phyloP scores from a whole-genome alignment of 2,113 vertebrate species.

The Bos taurus region DNA sequence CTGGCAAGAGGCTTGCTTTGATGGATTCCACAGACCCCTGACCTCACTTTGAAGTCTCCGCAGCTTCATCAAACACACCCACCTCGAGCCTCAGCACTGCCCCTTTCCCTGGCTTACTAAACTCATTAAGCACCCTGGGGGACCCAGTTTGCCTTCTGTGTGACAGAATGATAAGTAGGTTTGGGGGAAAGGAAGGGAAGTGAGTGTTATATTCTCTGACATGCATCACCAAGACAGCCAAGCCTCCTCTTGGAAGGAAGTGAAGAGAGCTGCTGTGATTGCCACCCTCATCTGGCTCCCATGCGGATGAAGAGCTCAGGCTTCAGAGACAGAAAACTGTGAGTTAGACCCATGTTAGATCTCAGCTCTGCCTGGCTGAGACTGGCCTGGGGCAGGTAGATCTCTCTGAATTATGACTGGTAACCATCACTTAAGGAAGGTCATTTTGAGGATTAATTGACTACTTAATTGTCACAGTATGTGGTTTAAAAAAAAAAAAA shows the following conservation, averaged over 20 bases:
- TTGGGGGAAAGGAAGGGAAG: background rate
- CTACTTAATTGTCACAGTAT: background rate
- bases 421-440: background rate
- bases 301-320: background rate
- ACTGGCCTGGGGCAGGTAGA: background rate
- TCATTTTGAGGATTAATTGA: background rate
- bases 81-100: background rate
- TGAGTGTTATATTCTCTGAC: background rate
- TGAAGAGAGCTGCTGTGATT: background rate
- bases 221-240: background rate
- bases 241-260: background rate
- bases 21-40: slow-evolving; percentile 24
- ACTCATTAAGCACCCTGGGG: background rate
- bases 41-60: slow-evolving; percentile 48
- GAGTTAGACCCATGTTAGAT: background rate
- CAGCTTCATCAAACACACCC: slow-evolving; percentile 29
- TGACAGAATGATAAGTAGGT: background rate
- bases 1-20: slow-evolving; percentile 43
- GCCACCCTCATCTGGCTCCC: background rate
- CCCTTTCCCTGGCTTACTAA: background rate
- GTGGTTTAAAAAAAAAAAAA: background rate
- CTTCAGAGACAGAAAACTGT: background rate
- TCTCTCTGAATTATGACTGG: background rate
- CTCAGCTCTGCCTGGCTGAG: background rate
- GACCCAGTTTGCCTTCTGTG: background rate